Conservation (phyloP, 2,113 vertebrate genomes). For the Nycticorax nycticorax region DNA sequence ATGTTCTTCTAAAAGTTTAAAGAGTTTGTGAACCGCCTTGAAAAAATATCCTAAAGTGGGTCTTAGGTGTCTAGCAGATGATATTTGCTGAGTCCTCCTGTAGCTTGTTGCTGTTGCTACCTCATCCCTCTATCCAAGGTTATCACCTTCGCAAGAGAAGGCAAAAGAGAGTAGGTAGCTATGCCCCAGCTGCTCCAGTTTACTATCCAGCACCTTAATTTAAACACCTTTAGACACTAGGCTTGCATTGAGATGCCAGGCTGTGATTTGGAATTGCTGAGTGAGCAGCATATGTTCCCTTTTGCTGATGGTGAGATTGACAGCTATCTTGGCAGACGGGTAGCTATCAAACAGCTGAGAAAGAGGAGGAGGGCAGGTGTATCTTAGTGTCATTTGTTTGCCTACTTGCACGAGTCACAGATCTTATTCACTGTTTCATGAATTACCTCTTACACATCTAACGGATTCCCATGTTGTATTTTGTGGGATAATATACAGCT, state of each 20-base stretch:
- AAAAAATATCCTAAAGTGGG: not conserved
- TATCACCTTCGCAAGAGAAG: not conserved
- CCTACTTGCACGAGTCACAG: not conserved
- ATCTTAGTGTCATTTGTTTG: not conserved
- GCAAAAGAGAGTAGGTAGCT: not conserved
- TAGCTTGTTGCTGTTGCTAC: not conserved
- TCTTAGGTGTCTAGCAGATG: not conserved
- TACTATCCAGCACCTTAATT: not conserved
- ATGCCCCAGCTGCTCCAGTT: not conserved
- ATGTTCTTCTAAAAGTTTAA: not conserved
- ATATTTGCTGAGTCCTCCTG: not conserved
- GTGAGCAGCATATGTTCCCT: not conserved
- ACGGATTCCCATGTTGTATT: not conserved
- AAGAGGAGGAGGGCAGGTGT: not conserved
- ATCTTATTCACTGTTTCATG: not conserved
- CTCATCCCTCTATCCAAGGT: not conserved
- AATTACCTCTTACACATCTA: not conserved
- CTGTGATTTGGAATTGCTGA: not conserved
- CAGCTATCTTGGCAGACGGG: not conserved
- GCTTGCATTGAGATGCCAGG: not conserved
- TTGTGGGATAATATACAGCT: not conserved
- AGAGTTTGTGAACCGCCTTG: not conserved
- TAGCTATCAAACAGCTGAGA: not conserved
- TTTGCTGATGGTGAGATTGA: not conserved
- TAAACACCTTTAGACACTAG: not conserved